Base-by-base conservation (phyloP, 2,797 vertebrate species). In the Stomatorhinus walkeri region DNA sequence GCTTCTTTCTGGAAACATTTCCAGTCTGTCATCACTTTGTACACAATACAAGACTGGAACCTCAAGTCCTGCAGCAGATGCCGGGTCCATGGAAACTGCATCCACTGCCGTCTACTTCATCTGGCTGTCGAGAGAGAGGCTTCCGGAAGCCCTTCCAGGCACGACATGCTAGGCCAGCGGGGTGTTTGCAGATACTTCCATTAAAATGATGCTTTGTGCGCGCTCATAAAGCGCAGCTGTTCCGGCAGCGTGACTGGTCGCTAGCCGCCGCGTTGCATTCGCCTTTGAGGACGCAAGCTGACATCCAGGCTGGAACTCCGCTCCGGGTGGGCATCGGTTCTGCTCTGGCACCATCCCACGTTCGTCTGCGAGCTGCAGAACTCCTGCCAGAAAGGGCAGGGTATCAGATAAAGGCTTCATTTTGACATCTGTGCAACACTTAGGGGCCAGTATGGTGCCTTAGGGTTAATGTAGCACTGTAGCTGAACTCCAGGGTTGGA, bases 71-170 rank as follows among this genome's bases (percentile, higher is more conserved):
- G 91, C 40, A 59, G 89, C 90, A 88, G 91, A 87, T 91, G 90
- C 90, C 90, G 72, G 91, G 92, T 89, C 91, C 86, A 76, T 64
- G 87, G 88, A 88, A 91, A 89, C 9, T 22, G 19, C 9, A 54
- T 49, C 19, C 49, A 24, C 49, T 52, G 8, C 22, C 9, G 49
- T 52, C 84, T 12, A 24, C 49, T 85, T 54, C 84, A 85, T 51
- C 84, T 56, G 10, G 28, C 49, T 14, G 28, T 52, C 1, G 28
- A 52, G 14, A 16, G 14, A 16, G 22, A 83, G 43, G 36, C 14
- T 24, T 19, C 28, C 32, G 28, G 68, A 36, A 40, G 48, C 51
- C 16, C 51, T 19, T 32, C 22, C 51, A 40, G 84, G 24, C 24
- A 16, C 1, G 48, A 24, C 24, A 14, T 5, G 84, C 48, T 28